phyloP scores from a whole-genome alignment of 2,797 vertebrate genomes.

The Chelonia mydas region DNA sequence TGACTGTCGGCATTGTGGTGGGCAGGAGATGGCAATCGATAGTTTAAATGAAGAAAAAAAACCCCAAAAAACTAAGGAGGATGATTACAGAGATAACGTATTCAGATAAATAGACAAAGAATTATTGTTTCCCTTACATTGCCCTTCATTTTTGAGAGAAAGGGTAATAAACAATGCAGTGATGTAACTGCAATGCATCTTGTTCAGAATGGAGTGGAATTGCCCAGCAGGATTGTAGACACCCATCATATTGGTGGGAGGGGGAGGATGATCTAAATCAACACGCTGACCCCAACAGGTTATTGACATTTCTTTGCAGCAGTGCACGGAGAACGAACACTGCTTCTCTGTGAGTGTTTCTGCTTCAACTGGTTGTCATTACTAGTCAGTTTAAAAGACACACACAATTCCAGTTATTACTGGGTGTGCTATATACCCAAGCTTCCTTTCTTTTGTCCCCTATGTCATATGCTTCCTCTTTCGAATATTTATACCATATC shows the following conservation, averaged over 20 bases:
- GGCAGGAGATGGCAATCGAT: background rate
- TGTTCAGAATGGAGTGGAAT: background rate
- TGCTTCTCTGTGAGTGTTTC: background rate
- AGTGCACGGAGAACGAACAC: background rate
- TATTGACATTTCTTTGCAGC: background rate
- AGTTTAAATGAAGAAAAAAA: conserved; percentile 44
- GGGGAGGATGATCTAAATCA: background rate
- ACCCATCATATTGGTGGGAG: background rate
- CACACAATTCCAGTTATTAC: conserved; percentile 18
- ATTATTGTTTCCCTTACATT: conserved; percentile 47
- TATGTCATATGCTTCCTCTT: conserved; percentile 14
- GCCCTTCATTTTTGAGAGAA: too few species aligned
- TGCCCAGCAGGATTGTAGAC: background rate
- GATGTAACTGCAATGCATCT: background rate
- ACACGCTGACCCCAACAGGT: background rate
- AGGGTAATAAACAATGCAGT: background rate
- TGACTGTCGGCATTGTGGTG: background rate
- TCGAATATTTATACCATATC: background rate
- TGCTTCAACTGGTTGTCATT: background rate
- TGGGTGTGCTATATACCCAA: background rate
- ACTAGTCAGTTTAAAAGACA: background rate
- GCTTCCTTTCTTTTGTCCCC: background rate
- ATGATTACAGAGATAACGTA: background rate
- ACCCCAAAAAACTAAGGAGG: background rate
- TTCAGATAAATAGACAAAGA: conserved; percentile 3